phyloP scores from a whole-genome alignment of 2,888 invertebrate genomes.

The Melipona beecheii region DNA sequence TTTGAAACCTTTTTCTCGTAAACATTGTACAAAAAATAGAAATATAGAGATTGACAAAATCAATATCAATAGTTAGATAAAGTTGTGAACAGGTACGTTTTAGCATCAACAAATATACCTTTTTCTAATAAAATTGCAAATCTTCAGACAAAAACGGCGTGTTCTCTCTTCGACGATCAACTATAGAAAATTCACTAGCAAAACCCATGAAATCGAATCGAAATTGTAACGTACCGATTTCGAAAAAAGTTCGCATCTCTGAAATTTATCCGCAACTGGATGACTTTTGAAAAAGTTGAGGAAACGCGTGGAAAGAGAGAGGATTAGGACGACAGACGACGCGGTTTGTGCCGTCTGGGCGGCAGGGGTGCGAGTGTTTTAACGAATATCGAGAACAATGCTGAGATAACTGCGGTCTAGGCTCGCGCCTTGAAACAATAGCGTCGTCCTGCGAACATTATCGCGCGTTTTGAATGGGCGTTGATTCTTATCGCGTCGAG shows the following conservation, averaged over 20 bases:
- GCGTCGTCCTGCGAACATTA: constrained; percentile 71
- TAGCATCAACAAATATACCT: no score
- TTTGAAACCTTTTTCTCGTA: no score
- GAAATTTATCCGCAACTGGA: neutral
- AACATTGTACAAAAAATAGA: no score
- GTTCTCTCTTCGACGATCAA: rapidly evolving
- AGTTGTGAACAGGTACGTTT: neutral
- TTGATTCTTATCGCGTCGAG: constrained; percentile 75
- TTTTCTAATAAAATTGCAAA: neutral
- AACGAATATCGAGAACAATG: constrained; percentile 78
- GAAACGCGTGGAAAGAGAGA: neutral
- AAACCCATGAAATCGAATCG: neutral
- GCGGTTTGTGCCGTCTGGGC: constrained; percentile 55
- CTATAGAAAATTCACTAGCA: neutral
- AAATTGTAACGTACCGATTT: neutral
- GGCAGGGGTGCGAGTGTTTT: constrained; percentile 74
- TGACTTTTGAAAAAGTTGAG: constrained; percentile 3
- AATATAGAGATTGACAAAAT: no score
- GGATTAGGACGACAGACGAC: neutral
- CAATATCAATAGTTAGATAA: neutral
- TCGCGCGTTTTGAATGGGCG: constrained; percentile 74
- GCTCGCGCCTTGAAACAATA: constrained; percentile 75
- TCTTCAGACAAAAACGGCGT: neutral
- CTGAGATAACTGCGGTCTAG: constrained; percentile 72
- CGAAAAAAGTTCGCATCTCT: neutral